Conservation (phyloP, 2,113 vertebrate genomes). For the Ceyx cyanopectus region DNA sequence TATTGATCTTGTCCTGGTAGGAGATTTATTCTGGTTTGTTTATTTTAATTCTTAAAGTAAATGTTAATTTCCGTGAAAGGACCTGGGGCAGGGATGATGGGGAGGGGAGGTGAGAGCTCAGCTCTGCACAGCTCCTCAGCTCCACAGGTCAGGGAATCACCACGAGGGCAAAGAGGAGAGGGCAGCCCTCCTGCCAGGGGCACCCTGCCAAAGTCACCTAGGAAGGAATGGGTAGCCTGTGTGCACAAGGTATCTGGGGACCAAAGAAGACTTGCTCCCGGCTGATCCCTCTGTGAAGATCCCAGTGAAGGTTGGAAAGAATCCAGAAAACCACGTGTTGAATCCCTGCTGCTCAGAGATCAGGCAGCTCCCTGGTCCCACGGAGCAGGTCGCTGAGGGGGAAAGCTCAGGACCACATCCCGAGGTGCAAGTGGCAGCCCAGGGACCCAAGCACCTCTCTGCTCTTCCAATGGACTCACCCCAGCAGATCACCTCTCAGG, state of each 20-base stretch:
- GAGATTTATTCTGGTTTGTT: background rate
- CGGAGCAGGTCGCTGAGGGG: fast-evolving
- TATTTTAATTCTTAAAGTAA: slow-evolving; percentile 5
- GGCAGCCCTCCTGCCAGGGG: background rate
- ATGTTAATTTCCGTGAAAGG: background rate
- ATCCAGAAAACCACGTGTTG: background rate
- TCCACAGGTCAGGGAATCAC: slow-evolving; percentile 4
- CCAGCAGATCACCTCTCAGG: background rate
- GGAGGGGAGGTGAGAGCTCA: background rate
- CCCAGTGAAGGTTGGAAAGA: background rate
- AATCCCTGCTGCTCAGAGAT: background rate
- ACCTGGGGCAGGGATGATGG: slow-evolving; percentile 1
- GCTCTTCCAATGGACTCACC: fast-evolving
- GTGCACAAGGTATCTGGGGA: background rate
- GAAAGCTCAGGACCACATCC: background rate
- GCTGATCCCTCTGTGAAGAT: background rate
- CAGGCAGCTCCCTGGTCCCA: background rate
- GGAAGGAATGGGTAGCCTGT: background rate
- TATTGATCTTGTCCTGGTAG: background rate
- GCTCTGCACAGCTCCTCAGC: background rate
- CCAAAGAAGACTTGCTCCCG: background rate
- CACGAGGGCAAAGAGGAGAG: background rate
- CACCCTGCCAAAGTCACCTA: background rate
- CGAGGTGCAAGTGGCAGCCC: background rate
- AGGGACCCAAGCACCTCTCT: background rate